Conservation (phyloP, 2,888 invertebrate genomes). For the Leucozona laternaria region DNA sequence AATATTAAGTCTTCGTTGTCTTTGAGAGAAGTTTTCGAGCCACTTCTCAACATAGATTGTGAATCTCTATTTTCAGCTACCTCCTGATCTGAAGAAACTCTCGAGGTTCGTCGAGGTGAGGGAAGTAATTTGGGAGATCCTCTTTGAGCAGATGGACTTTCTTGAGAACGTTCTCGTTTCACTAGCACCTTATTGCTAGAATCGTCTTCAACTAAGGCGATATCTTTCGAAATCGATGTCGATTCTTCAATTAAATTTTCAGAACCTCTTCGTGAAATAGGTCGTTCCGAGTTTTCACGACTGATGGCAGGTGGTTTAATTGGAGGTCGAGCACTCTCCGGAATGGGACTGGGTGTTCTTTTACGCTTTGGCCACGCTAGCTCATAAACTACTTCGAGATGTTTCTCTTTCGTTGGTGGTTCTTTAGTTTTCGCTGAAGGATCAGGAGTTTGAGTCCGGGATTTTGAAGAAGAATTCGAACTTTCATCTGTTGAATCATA, state of each 20-base stretch:
- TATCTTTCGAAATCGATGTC: background rate
- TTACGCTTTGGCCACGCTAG: conserved; percentile 47
- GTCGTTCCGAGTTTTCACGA: background rate
- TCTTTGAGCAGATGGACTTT: background rate
- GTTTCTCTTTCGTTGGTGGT: background rate
- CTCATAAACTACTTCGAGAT: conserved; percentile 46
- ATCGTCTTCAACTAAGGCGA: conserved; percentile 1
- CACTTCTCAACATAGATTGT: conserved; percentile 8
- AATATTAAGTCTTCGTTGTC: conserved; percentile 12
- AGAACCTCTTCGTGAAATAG: conserved; percentile 7
- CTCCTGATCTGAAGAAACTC: conserved; percentile 28
- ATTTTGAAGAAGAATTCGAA: conserved; percentile 9
- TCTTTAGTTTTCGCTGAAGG: background rate
- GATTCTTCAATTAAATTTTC: conserved; percentile 5
- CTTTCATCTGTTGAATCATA: conserved; percentile 41
- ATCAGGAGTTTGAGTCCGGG: conserved; percentile 49
- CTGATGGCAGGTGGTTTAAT: background rate
- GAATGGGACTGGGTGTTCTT: conserved; percentile 44
- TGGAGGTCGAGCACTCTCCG: conserved; percentile 49
- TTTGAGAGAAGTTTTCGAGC: conserved; percentile 34
- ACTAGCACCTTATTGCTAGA: background rate
- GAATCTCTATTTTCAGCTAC: background rate
- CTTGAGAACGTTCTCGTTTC: conserved; percentile 1
- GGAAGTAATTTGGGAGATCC: conserved; percentile 16
- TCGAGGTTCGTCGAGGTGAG: conserved; percentile 26